Percentiles rank a stretch among this genome's conserved stretches.
Evolutionary conservation across 2,797 vertebrate genomes (phyloP).

Genomic region (Pempheris klunzingeri): DNA sequence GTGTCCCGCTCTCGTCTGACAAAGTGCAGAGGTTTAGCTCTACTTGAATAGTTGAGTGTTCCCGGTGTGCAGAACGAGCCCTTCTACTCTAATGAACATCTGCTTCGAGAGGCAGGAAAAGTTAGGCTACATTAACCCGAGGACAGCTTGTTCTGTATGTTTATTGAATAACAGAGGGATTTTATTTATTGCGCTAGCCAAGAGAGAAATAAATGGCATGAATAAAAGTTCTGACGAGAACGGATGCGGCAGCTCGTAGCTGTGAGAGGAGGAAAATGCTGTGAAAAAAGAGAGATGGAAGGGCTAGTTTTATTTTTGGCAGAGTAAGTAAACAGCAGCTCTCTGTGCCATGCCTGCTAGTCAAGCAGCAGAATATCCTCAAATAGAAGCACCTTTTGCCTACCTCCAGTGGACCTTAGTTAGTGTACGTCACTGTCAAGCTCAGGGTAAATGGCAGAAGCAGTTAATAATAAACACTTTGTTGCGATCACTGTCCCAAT

Average conservation of each 20-base stretch:
- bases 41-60: slow-evolving; percentile 34
- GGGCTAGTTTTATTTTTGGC: slow-evolving; percentile 45
- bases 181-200: slow-evolving; percentile 9
- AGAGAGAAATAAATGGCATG: slow-evolving; percentile 48
- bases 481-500: slow-evolving; percentile 1
- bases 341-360: slow-evolving; percentile 17
- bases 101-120: slow-evolving; percentile 28
- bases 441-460: slow-evolving; percentile 8
- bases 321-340: slow-evolving; percentile 48
- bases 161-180: slow-evolving; percentile 52
- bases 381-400: slow-evolving; percentile 33
- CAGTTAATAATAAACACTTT: slow-evolving; percentile 53
- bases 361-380: slow-evolving; percentile 18
- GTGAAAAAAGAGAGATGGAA: slow-evolving; percentile 28
- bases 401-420: slow-evolving; percentile 24
- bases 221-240: slow-evolving; percentile 50
- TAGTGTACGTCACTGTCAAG: slow-evolving; percentile 30
- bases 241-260: slow-evolving; percentile 52
- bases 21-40: slow-evolving; percentile 30
- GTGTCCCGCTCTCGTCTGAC: slow-evolving; percentile 19
- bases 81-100: slow-evolving; percentile 51
- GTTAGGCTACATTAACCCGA: slow-evolving; percentile 40
- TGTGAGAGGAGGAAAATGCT: slow-evolving; percentile 27
- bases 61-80: slow-evolving; percentile 2
- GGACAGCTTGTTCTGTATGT: slow-evolving; percentile 47